Evolutionary conservation across 2,113 vertebrate species (phyloP).

Genomic region (Chloropsis cyanopogon): DNA sequence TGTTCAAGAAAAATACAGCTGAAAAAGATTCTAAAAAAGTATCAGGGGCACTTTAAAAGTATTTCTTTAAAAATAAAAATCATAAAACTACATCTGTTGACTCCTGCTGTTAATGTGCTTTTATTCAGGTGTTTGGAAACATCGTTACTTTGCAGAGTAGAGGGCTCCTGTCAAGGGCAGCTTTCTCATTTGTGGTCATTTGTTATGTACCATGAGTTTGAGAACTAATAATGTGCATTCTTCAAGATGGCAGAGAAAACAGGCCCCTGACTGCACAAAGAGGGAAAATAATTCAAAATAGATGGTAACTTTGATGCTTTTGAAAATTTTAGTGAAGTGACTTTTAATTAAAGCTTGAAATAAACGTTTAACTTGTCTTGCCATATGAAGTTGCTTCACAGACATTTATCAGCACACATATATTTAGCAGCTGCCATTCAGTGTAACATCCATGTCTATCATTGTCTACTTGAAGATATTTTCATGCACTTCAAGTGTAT

Average conservation of each 20-base stretch:
- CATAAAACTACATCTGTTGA: slow-evolving; percentile 19
- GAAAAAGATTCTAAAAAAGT: slow-evolving; percentile 46
- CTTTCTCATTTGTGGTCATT: not conserved
- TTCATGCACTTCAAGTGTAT: not conserved
- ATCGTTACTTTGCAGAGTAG: slow-evolving; percentile 11
- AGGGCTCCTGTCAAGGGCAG: not conserved
- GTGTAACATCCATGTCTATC: slow-evolving; percentile 8
- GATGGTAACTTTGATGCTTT: not conserved
- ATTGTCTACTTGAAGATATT: slow-evolving; percentile 16
- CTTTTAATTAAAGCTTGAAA: slow-evolving; percentile 41
- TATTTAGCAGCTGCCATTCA: slow-evolving; percentile 55
- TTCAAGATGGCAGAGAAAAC: not conserved
- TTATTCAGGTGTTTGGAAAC: slow-evolving; percentile 14
- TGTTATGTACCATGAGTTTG: not conserved
- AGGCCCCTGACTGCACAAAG: not conserved
- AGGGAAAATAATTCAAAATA: not conserved
- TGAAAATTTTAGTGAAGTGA: not conserved
- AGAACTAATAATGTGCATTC: not conserved
- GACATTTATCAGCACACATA: slow-evolving; percentile 7
- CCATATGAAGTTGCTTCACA: not conserved
- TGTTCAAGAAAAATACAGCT: slow-evolving; percentile 56
- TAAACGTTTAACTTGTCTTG: slow-evolving; percentile 34
- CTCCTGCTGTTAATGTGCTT: slow-evolving; percentile 30
- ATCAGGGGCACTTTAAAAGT: slow-evolving; percentile 27
- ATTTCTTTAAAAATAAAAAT: slow-evolving; percentile 46